Evolutionary conservation across 2,113 vertebrate genomes (phyloP).

Genomic region (Aix galericulata): DNA sequence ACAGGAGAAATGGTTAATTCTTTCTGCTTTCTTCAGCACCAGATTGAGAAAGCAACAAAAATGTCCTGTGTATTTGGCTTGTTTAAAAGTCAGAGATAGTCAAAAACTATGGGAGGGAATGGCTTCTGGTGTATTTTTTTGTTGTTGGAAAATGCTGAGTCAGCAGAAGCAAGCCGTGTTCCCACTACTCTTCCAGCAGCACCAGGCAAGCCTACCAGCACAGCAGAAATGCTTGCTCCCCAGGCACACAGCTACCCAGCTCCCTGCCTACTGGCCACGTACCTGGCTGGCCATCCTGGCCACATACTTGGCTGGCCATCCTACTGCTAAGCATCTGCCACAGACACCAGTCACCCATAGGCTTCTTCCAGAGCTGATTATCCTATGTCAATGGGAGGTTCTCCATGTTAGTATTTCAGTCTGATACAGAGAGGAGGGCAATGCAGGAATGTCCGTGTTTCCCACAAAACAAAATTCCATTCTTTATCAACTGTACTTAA

Average conservation of each 20-base stretch:
- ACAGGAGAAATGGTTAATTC: not conserved
- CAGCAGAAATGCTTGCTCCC: accelerated
- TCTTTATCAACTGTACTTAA: not conserved
- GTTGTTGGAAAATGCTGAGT: not conserved
- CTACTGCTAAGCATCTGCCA: accelerated
- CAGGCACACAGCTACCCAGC: accelerated
- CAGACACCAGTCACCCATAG: accelerated
- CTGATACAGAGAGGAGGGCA: not conserved
- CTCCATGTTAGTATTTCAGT: not conserved
- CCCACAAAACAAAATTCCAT: not conserved
- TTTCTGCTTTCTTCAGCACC: not conserved
- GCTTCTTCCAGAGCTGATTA: not conserved
- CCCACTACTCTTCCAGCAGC: accelerated
- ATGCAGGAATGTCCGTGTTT: not conserved
- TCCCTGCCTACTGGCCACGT: accelerated
- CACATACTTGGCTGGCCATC: accelerated
- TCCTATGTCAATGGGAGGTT: not conserved
- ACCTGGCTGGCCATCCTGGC: accelerated
- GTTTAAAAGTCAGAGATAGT: not conserved
- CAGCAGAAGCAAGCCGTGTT: accelerated
- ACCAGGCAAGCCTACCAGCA: accelerated
- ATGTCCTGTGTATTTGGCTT: not conserved
- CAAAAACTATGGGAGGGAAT: not conserved
- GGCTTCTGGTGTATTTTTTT: not conserved
- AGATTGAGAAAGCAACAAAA: not conserved